Evolutionary conservation across 35 echinoderm and acorn worm genomes (phyloP).

Genomic region (Chiridota heheva): DNA sequence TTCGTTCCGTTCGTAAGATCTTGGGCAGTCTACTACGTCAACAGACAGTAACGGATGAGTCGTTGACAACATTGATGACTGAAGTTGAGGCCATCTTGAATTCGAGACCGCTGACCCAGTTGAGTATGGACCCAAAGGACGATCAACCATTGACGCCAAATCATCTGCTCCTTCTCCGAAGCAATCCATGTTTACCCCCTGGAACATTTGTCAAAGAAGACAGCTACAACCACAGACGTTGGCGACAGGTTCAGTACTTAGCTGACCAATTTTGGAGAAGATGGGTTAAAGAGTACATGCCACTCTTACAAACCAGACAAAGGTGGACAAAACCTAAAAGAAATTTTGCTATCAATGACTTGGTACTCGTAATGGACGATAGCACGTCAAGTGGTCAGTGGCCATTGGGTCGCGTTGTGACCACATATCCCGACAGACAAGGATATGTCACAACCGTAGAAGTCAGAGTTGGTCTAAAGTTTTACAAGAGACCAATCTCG

Average conservation of each 20-base stretch:
- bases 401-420: constrained; percentile 46
- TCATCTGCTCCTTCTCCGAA: constrained; percentile 46
- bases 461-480: constrained; percentile 29
- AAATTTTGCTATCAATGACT: constrained; percentile 45
- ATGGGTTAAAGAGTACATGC: constrained; percentile 67
- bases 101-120: constrained; percentile 40
- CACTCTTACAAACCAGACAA: constrained; percentile 56
- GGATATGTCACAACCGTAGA: constrained; percentile 54
- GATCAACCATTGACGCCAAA: constrained; percentile 60
- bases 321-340: constrained; percentile 37
- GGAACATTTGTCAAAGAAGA: constrained; percentile 44
- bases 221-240: neutral
- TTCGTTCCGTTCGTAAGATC: constrained; percentile 49
- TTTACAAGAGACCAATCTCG: constrained; percentile 49
- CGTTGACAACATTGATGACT: constrained; percentile 41
- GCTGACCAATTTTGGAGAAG: constrained; percentile 56
- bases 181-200: constrained; percentile 26
- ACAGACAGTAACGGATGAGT: constrained; percentile 44
- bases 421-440: constrained; percentile 54
- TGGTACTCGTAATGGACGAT: constrained; percentile 62
- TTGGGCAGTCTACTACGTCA: constrained; percentile 36
- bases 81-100: constrained; percentile 63
- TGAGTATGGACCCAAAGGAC: constrained; percentile 46
- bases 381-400: constrained; percentile 30
- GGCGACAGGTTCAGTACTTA: constrained; percentile 60